Evolutionary conservation across 2,797 vertebrate species (phyloP), one percentile per base, ranked within the genome.

Genomic region (Epinephelus awoara): DNA sequence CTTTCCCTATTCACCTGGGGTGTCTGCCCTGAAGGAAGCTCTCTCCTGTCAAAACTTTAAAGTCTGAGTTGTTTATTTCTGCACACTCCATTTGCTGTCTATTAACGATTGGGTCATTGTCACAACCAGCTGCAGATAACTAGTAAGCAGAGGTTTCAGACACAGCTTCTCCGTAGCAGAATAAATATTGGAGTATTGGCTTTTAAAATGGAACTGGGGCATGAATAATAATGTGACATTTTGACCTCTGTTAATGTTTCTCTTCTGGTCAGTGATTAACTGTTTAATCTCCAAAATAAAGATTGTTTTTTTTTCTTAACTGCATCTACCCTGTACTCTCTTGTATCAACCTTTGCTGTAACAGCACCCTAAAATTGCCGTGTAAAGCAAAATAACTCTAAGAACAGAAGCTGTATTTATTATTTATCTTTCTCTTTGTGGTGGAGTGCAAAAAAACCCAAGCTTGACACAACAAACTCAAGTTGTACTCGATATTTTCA

Each of bases 401-500:
- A 42, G 29, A 21, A 61, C 66, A 21, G 0, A 34, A 3, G 21
- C 23, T 77, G 23, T 67, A 6, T 50, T 7, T 54, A 50, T 46
- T 50, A 29, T 62, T 66, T 71, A 9, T 58, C 52, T 65, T 51
- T 42, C 15, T 56, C 23, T 55, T 70, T 21, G 42, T 1, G 40
- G 40, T 42, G 10, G 10, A 65, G 9, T 42, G 3, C n/a, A 64
- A 47, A 78, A 64, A 65, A 65, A 52, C 2, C 18, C 8, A 59
- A 51, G 25, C 21, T 49, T 61, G 21, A 55, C 18, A 38, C 23
- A 72, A 14, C 58, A 75, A 4, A 18, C 27, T 55, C 0, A 54
- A 49, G 72, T 21, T 63, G 38, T 57, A 34, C 23, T 69, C 57
- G 59, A 81, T 70, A 57, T 62, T 79, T 2, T 54, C 42, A 34